Evolutionary conservation across 2,888 invertebrate species (phyloP).

Genomic region (Tryphoninae sp.): DNA sequence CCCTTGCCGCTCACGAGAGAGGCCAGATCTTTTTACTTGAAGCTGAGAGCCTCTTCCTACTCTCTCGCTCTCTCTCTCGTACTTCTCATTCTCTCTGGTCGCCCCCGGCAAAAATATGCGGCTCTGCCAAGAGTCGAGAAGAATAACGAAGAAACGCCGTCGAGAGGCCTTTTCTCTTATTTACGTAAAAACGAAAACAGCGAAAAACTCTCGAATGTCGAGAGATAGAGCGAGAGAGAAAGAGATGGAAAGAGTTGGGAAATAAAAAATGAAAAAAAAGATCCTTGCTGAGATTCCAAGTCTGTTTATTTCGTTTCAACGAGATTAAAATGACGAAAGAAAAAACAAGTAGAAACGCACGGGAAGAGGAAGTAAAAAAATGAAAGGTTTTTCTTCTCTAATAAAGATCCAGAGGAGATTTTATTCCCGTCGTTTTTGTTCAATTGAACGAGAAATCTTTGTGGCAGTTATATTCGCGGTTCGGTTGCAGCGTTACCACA

Average conservation of each 20-base stretch:
- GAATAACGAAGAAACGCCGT: slow-evolving; percentile 42
- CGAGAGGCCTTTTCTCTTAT: slow-evolving; percentile 25
- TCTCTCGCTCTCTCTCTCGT: neutral
- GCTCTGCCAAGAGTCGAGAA: slow-evolving; percentile 43
- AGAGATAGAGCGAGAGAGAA: neutral
- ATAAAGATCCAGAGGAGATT: slow-evolving; percentile 48
- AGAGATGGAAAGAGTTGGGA: neutral
- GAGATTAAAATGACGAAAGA: slow-evolving; percentile 36
- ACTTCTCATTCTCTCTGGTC: neutral
- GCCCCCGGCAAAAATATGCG: slow-evolving; percentile 35
- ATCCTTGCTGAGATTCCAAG: neutral
- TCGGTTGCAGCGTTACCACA: slow-evolving; percentile 25
- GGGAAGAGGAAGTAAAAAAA: slow-evolving; percentile 15
- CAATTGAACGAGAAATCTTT: slow-evolving; percentile 59
- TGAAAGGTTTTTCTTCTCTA: slow-evolving; percentile 3
- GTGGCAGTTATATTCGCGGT: slow-evolving; percentile 56
- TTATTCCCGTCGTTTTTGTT: slow-evolving; percentile 53
- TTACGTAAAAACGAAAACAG: slow-evolving; percentile 14
- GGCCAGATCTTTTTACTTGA: slow-evolving; percentile 35
- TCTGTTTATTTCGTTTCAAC: slow-evolving; percentile 41
- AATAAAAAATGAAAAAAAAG: neutral
- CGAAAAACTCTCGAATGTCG: neutral
- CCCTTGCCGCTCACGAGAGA: slow-evolving; percentile 5
- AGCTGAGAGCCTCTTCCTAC: neutral
- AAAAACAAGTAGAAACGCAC: slow-evolving; percentile 17